Base-by-base conservation (phyloP, 2,888 invertebrate genomes). In the Parthenolecanium corni region DNA sequence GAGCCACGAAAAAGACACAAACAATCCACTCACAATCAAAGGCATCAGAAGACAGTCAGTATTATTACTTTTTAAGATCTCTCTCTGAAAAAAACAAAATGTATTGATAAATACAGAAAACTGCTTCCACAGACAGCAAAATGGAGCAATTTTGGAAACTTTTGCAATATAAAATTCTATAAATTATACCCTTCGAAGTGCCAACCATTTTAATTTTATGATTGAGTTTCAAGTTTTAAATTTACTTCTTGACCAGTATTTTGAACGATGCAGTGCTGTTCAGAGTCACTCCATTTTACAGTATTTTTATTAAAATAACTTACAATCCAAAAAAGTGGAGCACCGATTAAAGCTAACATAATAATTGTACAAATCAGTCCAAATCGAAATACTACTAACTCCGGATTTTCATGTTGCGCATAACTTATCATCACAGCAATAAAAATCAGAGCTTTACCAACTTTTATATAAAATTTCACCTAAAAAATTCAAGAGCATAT, bases 31-130 rank as follows among this genome's bases (percentile, higher is more conserved):
- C 38, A 89, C 74, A 70, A 92, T 91, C 64, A 95, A 78, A 9
- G 91, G 89, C 72, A 94, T 89, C 4, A 94, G 93, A 74, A 96
- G 78, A 40, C 84, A 82, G 66, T 86, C 89, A 0, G 93, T 89
- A 73, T 86, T 89, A 75, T 87, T 83, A 16, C 85, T 85, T 70
- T 76, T 77, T 36, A 95, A 81, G 62, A 95, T 85, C 64, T 85
- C 79, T 68, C 79, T 78, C 90, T 90, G 77, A 31, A 74, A 71
- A 14, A n/a, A 52, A 38, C 52, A 51, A n/a, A 1, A 31, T n/a
- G n/a, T n/a, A n/a, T n/a, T n/a, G n/a, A n/a, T n/a, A n/a, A n/a
- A n/a, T n/a, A 31, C 31, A 31, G 5, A 6, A 31, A 31, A 31
- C 4, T 31, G 31, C 9, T n/a, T n/a, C n/a, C n/a, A n/a, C n/a